Base-by-base conservation (phyloP, 2,113 vertebrate genomes). In the Tragelaphus scriptus region DNA sequence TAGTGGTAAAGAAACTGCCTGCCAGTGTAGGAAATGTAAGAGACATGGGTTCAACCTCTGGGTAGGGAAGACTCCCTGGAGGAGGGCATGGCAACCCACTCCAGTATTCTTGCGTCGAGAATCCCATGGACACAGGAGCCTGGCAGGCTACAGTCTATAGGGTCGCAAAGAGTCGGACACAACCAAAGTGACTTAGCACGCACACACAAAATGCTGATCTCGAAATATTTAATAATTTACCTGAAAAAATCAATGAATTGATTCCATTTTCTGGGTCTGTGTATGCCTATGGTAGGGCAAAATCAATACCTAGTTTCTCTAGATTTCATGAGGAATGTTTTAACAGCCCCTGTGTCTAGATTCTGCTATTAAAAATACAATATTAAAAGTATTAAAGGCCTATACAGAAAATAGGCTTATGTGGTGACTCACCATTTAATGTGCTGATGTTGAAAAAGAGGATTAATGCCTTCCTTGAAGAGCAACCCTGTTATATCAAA, bases 221-320 rank as follows among this genome's bases (percentile, higher is more conserved):
- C 63, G 6, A 94, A 95, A 95, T 80, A 81, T 77, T 77, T 77
- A 30, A 80, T 89, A 94, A 86, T 86, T 96, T 68, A 94, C 53
- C 63, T 93, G 36, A 51, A 61, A 61, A 96, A 95, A 81, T 44
- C 36, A 77, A 58, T 89, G 3, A 82, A 61, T 8, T 71, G 17
- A 4, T 59, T 94, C 90, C 30, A 55, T 56, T 77, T 71, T 26
- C 7, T 88, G 32, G 61, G 32, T 81, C 86, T 89, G 6, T 88
- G 30, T 71, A n/a, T 94, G 47, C 71, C 55, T 65, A 21, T 44
- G 40, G 11, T 10, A 30, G 11, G 53, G 47, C 40, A 90, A 95
- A 95, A 87, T 26, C 51, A 87, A 49, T 88, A 68, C 55, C 40
- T 71, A 40, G 6, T n/a, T 91, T 15, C 88, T 88, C 44, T 68